Evolutionary conservation across 1,140 invertebrate genomes (phyloP), one percentile per base, ranked within the genome.

Genomic region (Polypedilum pembai): DNA sequence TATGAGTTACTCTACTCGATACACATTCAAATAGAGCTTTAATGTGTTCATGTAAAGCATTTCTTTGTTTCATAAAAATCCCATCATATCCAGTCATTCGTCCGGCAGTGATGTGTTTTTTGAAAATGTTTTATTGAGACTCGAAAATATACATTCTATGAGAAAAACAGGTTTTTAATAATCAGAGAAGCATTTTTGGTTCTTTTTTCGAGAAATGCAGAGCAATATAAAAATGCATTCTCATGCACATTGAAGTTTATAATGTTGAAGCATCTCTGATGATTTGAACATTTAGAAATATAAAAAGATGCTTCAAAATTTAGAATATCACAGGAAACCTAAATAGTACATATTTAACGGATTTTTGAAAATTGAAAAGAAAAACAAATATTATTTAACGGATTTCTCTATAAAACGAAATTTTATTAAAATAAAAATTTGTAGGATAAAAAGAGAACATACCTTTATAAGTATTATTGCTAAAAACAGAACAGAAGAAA

Each of bases 401-500:
- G 5, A 33, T 33, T 33, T 33, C 24, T n/a, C n/a, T n/a, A n/a
- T n/a, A n/a, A n/a, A n/a, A n/a, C n/a, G n/a, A n/a, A n/a, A n/a
- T n/a, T n/a, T n/a, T n/a, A n/a, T n/a, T n/a, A n/a, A n/a, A n/a
- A n/a, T n/a, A n/a, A n/a, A n/a, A n/a, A n/a, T n/a, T n/a, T n/a
- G n/a, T n/a, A n/a, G n/a, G n/a, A n/a, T n/a, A 56, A 12, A n/a
- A n/a, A 56, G 45, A 56, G 45, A 12, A 56, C 45, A 56, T n/a
- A 56, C 24, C 45, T n/a, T n/a, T n/a, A 56, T n/a, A 56, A 56
- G n/a, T 56, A 56, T n/a, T 56, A n/a, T 56, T 56, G 45, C 45
- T 8, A 56, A n/a, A 10, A 4, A 56, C n/a, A 56, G 15, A 56
- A n/a, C 45, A 12, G 15, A 45, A 56, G 12, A 56, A 56, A 56